Conservation (phyloP, 2,797 vertebrate genomes). For the Myoxocephalus aenaeus region DNA sequence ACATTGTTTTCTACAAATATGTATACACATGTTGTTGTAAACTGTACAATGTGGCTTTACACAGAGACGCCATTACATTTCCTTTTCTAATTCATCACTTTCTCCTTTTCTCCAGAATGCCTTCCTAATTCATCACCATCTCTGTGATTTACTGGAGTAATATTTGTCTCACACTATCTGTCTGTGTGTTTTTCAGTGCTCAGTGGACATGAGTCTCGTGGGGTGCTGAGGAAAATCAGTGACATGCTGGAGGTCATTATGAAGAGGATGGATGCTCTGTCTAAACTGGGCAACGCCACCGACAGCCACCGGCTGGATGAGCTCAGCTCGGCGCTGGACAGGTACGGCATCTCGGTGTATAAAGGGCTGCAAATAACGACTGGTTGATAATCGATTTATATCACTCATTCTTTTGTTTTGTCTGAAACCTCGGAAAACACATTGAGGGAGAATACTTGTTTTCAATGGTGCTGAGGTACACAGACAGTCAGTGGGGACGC, state of each 20-base stretch:
- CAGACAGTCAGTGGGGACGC: neutral
- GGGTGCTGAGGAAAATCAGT: constrained; percentile 93
- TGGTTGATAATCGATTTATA: neutral
- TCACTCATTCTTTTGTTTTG: neutral
- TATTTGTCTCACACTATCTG: neutral
- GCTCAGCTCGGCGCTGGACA: constrained; percentile 86
- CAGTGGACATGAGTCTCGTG: constrained; percentile 90
- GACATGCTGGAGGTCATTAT: constrained; percentile 96
- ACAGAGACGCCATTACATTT: neutral
- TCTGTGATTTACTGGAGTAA: neutral
- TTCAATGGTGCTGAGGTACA: neutral
- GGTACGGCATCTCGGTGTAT: constrained; percentile 77
- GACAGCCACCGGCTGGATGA: constrained; percentile 88
- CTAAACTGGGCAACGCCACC: constrained; percentile 89
- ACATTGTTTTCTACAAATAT: neutral
- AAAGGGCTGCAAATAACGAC: neutral
- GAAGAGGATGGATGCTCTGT: constrained; percentile 92
- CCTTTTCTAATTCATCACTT: neutral
- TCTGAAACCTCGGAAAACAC: neutral
- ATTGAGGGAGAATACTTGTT: neutral
- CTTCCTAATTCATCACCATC: constrained; percentile 5
- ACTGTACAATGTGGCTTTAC: neutral
- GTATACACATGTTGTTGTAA: neutral
- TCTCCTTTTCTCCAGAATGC: neutral
- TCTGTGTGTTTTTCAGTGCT: constrained; percentile 80